Conservation (phyloP, 2,888 invertebrate genomes). For the Brenthis daphne region DNA sequence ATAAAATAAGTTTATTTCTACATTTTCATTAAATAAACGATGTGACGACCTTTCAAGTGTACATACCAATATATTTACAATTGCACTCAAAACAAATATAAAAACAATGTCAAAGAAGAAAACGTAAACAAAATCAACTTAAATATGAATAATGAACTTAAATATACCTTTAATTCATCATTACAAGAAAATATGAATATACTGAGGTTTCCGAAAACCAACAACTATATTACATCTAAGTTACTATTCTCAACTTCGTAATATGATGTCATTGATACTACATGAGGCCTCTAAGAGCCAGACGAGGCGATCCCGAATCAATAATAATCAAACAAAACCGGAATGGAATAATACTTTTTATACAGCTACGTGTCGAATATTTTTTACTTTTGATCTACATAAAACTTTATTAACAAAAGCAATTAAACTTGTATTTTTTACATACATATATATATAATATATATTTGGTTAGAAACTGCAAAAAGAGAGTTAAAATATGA, state of each 20-base stretch:
- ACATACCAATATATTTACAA: too few species aligned
- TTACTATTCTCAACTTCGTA: slow-evolving; percentile 12
- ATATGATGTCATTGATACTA: slow-evolving; percentile 38
- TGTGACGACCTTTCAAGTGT: too few species aligned
- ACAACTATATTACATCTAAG: neutral
- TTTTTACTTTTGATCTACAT: slow-evolving; percentile 25
- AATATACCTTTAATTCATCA: too few species aligned
- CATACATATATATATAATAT: neutral
- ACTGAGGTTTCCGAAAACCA: neutral
- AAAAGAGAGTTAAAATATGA: too few species aligned
- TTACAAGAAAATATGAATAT: too few species aligned
- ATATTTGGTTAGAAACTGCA: too few species aligned
- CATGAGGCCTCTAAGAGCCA: slow-evolving; percentile 33
- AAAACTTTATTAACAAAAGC: slow-evolving; percentile 1
- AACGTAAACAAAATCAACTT: too few species aligned
- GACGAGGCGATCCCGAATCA: slow-evolving; percentile 32
- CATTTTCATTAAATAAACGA: too few species aligned
- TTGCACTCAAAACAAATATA: too few species aligned
- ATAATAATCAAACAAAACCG: slow-evolving; percentile 36
- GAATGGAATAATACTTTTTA: slow-evolving; percentile 32
- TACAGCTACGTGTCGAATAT: slow-evolving; percentile 19
- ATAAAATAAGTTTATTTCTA: too few species aligned
- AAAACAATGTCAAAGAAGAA: too few species aligned
- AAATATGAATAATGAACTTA: too few species aligned
- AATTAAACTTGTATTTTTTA: slow-evolving; percentile 1